phyloP scores from a whole-genome alignment of 2,797 vertebrate species.

The Sebastes vulpes region DNA sequence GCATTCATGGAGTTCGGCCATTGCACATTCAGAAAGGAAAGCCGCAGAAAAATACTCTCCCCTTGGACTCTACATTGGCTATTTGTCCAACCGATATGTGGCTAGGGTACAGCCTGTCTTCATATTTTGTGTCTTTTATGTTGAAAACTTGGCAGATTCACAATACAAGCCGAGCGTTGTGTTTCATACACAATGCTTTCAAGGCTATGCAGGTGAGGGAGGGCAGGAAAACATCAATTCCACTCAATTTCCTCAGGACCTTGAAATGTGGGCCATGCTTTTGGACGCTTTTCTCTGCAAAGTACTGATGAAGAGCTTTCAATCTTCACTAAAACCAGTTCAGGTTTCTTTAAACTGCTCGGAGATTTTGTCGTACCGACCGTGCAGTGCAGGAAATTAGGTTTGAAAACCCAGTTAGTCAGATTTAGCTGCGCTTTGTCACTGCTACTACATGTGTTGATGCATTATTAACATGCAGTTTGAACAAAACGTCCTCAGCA shows the following conservation, averaged over 20 bases:
- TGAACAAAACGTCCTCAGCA: not conserved
- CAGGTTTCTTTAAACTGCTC: constrained; percentile 3
- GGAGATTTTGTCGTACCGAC: not conserved
- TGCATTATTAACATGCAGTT: constrained; percentile 2
- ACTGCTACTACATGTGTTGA: not conserved
- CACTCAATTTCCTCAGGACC: constrained; percentile 63
- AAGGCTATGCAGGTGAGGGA: constrained; percentile 47
- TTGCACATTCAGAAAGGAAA: constrained; percentile 62
- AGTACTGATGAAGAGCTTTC: constrained; percentile 47
- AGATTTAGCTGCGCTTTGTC: constrained; percentile 10
- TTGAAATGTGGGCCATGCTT: constrained; percentile 55
- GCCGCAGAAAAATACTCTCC: constrained; percentile 28
- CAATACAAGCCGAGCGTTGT: constrained; percentile 37
- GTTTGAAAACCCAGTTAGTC: constrained; percentile 15
- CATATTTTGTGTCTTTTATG: constrained; percentile 60
- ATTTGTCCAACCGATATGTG: constrained; percentile 51
- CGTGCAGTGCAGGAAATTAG: constrained; percentile 5
- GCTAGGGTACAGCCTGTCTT: constrained; percentile 50
- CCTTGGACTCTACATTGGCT: constrained; percentile 28
- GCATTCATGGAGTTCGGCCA: constrained; percentile 59
- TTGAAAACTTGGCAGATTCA: constrained; percentile 55
- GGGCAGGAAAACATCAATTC: constrained; percentile 63
- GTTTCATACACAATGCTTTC: constrained; percentile 61
- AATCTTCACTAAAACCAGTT: constrained; percentile 17
- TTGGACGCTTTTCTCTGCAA: constrained; percentile 39